These are phyloP conservation scores for Archegozetes longisetosus DNA, from an alignment of 1,140 invertebrate genomes.

Conservation along the genomic window DNA sequence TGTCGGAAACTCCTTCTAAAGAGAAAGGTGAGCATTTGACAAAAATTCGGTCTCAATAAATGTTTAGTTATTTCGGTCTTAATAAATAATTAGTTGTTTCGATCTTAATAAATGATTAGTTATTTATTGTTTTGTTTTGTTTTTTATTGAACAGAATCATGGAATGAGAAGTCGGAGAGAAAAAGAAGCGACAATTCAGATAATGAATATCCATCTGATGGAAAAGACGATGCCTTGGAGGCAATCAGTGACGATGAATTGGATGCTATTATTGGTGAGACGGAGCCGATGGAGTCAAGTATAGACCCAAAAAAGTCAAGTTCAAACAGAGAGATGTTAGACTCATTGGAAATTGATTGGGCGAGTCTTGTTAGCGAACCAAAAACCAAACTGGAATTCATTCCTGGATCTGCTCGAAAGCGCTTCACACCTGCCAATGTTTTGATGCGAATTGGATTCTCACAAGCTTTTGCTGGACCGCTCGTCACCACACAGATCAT, in stretches of 20 bases:
- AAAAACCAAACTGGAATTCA: constrained; percentile 14
- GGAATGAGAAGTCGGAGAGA: background rate
- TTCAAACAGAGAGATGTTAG: constrained; percentile 13
- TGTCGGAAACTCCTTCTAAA: too few relatives aligned
- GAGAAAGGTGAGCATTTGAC: too few relatives aligned
- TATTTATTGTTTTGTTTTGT: background rate
- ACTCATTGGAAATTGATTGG: constrained; percentile 21
- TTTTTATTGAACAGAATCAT: background rate
- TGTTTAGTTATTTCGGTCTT: too few relatives aligned
- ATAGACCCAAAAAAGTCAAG: background rate
- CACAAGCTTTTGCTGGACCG: constrained; percentile 14
- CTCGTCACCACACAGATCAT: constrained; percentile 14
- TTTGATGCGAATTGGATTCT: constrained; percentile 19
- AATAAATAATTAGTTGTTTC: too few relatives aligned
- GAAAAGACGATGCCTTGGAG: constrained; percentile 21
- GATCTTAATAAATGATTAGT: background rate
- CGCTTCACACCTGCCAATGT: constrained; percentile 17
- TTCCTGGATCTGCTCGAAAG: constrained; percentile 14
- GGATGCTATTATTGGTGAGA: constrained; percentile 21
- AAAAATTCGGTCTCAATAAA: too few relatives aligned
- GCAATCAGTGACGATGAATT: constrained; percentile 23
- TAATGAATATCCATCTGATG: too few relatives aligned
- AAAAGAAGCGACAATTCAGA: background rate
- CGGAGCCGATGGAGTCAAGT: constrained; percentile 13
- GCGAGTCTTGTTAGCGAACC: constrained; percentile 12